Percentiles rank a stretch among this genome's conserved stretches.
These are phyloP conservation scores for Pandemis corylana DNA, from an alignment of 2,888 invertebrate genomes.

Conservation along the genomic window DNA sequence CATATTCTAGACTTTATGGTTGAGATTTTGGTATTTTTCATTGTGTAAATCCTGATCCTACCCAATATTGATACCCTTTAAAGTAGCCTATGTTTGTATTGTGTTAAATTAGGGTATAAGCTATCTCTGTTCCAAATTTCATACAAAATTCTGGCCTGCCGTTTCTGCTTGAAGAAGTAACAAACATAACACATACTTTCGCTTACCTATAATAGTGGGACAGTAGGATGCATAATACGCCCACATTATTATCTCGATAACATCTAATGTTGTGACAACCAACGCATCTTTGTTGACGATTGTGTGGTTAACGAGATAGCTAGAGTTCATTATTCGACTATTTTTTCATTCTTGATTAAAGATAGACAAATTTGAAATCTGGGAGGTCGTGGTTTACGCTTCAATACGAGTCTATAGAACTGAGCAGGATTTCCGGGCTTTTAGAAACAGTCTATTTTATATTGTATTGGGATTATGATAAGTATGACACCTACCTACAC, in stretches of 20 bases:
- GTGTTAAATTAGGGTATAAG: no score
- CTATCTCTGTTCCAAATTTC: no score
- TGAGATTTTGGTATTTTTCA: no score
- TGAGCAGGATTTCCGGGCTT: neutral
- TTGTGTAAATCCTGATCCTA: no score
- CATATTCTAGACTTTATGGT: no score
- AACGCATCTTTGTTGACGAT: neutral
- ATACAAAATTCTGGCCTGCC: no score
- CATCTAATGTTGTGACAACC: neutral
- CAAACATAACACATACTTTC: no score
- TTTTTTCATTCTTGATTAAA: neutral
- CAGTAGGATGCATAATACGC: neutral
- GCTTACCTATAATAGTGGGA: no score
- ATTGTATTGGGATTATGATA: neutral
- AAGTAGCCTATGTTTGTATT: no score
- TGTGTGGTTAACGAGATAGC: slow-evolving; percentile 1
- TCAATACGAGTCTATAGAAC: neutral
- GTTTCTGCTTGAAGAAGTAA: no score
- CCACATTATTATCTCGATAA: neutral
- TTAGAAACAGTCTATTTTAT: neutral
- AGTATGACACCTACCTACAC: no score
- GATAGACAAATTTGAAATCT: neutral
- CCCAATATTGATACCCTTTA: no score
- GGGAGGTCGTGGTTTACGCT: neutral
- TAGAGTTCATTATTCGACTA: neutral